Conservation (phyloP, 2,888 invertebrate genomes). For the Tetragonula carbonaria region DNA sequence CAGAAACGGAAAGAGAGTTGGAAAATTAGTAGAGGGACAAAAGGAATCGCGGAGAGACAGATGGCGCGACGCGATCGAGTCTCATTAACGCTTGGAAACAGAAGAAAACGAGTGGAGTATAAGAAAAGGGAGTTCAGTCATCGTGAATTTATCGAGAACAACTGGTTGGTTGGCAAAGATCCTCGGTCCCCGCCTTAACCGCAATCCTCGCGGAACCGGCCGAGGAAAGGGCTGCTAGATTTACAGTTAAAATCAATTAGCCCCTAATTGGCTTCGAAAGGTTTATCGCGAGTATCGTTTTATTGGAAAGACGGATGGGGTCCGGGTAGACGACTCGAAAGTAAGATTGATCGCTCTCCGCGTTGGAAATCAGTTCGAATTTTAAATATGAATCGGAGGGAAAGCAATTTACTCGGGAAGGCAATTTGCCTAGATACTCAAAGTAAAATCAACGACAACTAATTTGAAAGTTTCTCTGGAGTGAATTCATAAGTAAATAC, state of each 20-base stretch:
- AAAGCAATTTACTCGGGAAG: not conserved
- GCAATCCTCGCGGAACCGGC: slow-evolving; percentile 60
- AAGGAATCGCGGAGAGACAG: slow-evolving; percentile 61
- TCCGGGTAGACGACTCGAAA: not conserved
- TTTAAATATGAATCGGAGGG: slow-evolving; percentile 14
- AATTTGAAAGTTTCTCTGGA: not conserved
- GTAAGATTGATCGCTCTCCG: slow-evolving; percentile 41
- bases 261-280: slow-evolving; percentile 72
- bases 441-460: not conserved
- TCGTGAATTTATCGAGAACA: slow-evolving; percentile 78
- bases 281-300: slow-evolving; percentile 58
- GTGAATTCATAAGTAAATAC: not conserved
- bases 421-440: not conserved
- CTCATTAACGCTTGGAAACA: slow-evolving; percentile 71
- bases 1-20: not conserved
- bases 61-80: slow-evolving; percentile 69
- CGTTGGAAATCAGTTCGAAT: slow-evolving; percentile 4
- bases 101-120: slow-evolving; percentile 43
- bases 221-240: slow-evolving; percentile 72
- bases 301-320: slow-evolving; percentile 46
- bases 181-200: slow-evolving; percentile 51
- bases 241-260: slow-evolving; percentile 81
- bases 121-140: slow-evolving; percentile 62
- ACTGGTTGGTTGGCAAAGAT: slow-evolving; percentile 70
- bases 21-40: not conserved